Evolutionary conservation across 2,113 vertebrate genomes (phyloP), one percentile per base, ranked within the genome.

Genomic region (Sterna hirundo): DNA sequence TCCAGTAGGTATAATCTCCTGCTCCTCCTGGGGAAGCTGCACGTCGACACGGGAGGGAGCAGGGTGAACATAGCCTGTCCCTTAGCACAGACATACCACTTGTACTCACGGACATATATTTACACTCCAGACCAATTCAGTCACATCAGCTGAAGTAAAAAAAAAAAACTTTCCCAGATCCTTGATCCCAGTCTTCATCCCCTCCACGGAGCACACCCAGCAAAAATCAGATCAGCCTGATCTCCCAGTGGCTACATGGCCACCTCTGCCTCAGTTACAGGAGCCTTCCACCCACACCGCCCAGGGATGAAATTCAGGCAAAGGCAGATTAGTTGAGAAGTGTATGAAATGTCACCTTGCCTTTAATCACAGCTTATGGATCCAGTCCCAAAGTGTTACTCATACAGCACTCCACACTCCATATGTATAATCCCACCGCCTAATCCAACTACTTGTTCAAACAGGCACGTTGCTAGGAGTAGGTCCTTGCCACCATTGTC

Each of bases 311-410:
- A 87, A 95, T 46, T 47, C 58, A 62, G 26, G 58, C 55, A 66
- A 91, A 58, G 58, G 44, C 90, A 90, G 74, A 49, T 94, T 70
- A 94, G 57, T 61, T 14, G 54, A 92, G 93, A 94, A 32, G 25
- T 58, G 13, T 76, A 96, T 38, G 46, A 89, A 96, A 87, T 93
- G 93, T 96, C 97, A 97, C 77, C 93, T 97, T 96, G 77, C 42
- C 83, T 72, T 77, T 94, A 96, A 96, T 95, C 84, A 5, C 83
- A 85, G 81, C 82, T 97, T 97, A 97, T 23, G 58, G 84, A 95
- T 91, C 70, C 49, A 32, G 54, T 40, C 87, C 58, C 9, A 9
- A 83, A 82, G 74, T 0, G 1, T 90, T 95, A 94, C 93, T 94
- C 93, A 95, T 27, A 15, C 44, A 81, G 57, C 3, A 15, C 69